Conservation (phyloP, 2,113 vertebrate species). For the Brienomyrus longianalis region DNA sequence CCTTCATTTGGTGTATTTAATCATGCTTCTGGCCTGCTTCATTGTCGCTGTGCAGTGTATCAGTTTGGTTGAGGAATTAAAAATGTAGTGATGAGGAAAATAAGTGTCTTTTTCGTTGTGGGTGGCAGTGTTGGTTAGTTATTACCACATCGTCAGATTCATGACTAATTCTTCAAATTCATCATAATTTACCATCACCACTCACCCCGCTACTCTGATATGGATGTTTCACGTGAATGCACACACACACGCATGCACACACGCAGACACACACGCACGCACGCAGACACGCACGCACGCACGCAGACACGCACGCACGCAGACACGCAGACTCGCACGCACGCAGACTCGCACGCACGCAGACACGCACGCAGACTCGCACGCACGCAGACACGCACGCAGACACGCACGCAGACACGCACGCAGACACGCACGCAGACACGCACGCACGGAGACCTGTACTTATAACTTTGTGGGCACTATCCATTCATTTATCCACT, state of each 20-base stretch:
- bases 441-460: background rate
- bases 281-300: background rate
- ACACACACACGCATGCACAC: too few species aligned
- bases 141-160: background rate
- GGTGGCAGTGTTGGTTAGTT: background rate
- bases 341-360: background rate
- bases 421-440: background rate
- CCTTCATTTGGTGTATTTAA: background rate
- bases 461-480: background rate
- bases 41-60: background rate
- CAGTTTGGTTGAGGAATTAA: background rate
- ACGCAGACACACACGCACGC: too few species aligned
- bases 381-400: background rate
- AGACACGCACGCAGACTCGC: background rate
- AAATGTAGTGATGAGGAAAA: background rate
- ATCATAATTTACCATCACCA: background rate
- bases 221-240: background rate
- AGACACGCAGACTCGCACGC: background rate
- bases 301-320: background rate
- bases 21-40: background rate
- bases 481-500: too few species aligned
- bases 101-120: background rate
- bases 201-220: background rate
- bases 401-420: background rate
- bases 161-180: background rate